Evolutionary conservation across 2,888 invertebrate species (phyloP), one percentile per base, ranked within the genome.

Genomic region (Polydrusus tereticollis): DNA sequence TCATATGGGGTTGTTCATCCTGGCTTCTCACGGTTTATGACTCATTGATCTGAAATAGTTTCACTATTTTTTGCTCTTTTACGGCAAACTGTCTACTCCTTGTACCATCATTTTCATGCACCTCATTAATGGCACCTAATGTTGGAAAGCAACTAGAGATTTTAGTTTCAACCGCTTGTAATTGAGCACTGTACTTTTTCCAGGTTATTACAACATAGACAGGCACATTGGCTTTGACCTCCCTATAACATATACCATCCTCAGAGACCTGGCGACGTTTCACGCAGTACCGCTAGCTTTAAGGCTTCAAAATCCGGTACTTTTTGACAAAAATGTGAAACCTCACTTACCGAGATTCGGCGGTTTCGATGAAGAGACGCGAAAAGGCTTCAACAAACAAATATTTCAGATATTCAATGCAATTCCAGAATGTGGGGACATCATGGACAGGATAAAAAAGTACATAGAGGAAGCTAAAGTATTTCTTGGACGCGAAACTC

Each of bases 231-330:
- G 72, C 1, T 66, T 72, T 26, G 41, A 67, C 26, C 14, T 29
- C 18, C 12, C 18, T 14, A 33, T 6, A 62, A 20, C 72, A 10
- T 38, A 59, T 33, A 23, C 33, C 0, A 36, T 67, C 29, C 55
- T 72, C 10, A 72, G 21, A 21, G 38, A 45, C 14, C 12, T 72
- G 8, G 72, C 66, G 16, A 26, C 66, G 41, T 72, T 43, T 58
- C 47, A 72, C 18, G 60, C 72, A 7, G 38, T 67, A 12, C 62
- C 72, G 8, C 23, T 72, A 10, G 72, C 47, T 16, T 47, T 67
- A 23, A 65, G 50, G 52, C 14, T 62, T 0, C 18, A 57, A 60
- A 47, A 72, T 26, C 52, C 33, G 6, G 47, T 23, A 23, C n/a
- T 47, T 12, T 69, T 69, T n/a, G 23, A 69, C 10, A 29, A 26